Conservation (phyloP, 2,797 vertebrate species). For the Lagodon rhomboides region DNA sequence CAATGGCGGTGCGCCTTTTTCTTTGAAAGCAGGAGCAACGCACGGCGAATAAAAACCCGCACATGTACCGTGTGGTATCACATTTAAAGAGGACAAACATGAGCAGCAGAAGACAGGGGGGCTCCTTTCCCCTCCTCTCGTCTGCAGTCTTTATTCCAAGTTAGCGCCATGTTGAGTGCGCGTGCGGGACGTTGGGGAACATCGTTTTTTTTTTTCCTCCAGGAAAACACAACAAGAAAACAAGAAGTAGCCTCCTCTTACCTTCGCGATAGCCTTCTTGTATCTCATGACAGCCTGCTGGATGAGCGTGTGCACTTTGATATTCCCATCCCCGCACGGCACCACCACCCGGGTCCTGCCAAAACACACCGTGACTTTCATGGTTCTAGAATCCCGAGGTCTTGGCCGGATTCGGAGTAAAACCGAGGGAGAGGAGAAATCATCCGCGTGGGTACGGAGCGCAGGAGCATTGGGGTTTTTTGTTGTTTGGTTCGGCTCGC, state of each 20-base stretch:
- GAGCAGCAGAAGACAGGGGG: not conserved
- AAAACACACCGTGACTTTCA: constrained; percentile 99
- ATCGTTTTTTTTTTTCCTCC: constrained; percentile 37
- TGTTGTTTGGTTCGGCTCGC: constrained; percentile 8
- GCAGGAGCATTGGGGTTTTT: constrained; percentile 62
- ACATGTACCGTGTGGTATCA: not conserved
- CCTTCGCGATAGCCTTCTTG: constrained; percentile 96
- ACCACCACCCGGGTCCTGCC: constrained; percentile 97
- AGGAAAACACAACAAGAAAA: constrained; percentile 60
- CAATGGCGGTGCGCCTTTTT: constrained; percentile 73
- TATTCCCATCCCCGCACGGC: constrained; percentile 94
- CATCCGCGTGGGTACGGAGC: constrained; percentile 22
- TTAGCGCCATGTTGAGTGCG: constrained; percentile 79
- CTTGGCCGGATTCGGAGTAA: constrained; percentile 55
- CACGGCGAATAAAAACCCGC: not conserved
- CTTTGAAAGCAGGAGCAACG: constrained; percentile 37
- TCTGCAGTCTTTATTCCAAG: constrained; percentile 41
- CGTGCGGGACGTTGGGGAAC: constrained; percentile 48
- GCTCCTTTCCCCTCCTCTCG: not conserved
- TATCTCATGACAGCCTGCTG: constrained; percentile 96
- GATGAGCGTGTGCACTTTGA: constrained; percentile 91
- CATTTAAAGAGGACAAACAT: not conserved
- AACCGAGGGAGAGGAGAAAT: constrained; percentile 51
- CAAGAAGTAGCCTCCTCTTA: constrained; percentile 79
- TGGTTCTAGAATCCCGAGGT: constrained; percentile 75